Evolutionary conservation across 2,888 invertebrate species (phyloP).

Genomic region (Lamellibrachia satsuma): DNA sequence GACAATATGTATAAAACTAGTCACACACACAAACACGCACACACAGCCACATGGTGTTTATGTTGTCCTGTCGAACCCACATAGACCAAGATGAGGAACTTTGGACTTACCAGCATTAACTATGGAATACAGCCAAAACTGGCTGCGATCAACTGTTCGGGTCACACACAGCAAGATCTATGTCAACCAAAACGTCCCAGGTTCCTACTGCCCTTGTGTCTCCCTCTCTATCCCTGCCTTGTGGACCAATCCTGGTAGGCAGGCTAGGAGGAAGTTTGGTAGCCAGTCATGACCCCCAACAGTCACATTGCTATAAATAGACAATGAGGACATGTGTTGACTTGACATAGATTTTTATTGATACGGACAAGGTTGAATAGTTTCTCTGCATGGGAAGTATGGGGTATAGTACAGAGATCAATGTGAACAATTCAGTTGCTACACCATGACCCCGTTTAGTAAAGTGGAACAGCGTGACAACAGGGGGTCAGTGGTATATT

Average conservation of each 20-base stretch:
- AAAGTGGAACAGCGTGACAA: background rate
- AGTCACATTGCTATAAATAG: background rate
- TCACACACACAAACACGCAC: background rate
- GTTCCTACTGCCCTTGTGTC: background rate
- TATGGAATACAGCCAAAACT: background rate
- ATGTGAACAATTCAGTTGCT: no score
- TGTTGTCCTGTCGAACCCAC: background rate
- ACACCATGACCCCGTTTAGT: background rate
- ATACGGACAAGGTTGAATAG: background rate
- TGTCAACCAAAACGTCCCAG: background rate
- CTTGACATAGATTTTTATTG: background rate
- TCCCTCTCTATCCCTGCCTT: background rate
- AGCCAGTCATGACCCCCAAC: background rate
- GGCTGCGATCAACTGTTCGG: background rate
- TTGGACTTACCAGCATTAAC: slow-evolving; percentile 12
- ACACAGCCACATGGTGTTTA: background rate
- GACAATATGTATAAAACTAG: background rate
- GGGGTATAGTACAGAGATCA: no score
- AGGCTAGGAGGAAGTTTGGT: background rate
- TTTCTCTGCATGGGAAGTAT: background rate
- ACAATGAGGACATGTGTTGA: background rate
- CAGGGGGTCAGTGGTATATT: background rate
- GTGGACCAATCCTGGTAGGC: background rate
- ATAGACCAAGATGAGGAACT: background rate
- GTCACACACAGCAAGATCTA: background rate